These are phyloP conservation scores for Alviniconcha marisindica DNA, from an alignment of 1,140 invertebrate genomes.

Conservation along the genomic window DNA sequence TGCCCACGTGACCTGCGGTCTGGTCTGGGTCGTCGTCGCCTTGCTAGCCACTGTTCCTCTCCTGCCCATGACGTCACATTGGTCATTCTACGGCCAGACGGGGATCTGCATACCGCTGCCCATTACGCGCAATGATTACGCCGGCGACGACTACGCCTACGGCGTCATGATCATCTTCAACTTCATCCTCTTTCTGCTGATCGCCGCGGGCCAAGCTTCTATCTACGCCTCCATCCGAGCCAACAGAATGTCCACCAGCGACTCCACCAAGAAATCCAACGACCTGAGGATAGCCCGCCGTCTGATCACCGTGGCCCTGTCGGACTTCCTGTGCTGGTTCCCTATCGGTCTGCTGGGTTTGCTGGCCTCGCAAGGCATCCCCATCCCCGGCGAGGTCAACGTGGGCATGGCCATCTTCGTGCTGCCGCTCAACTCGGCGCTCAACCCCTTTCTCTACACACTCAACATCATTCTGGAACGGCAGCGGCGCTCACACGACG, in stretches of 20 bases:
- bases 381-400: not conserved
- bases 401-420: not conserved
- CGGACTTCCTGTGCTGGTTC: slow-evolving; percentile 27
- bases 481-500: too few relatives aligned
- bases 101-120: slow-evolving; percentile 25
- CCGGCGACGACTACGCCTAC: not conserved
- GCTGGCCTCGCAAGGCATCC: not conserved
- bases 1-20: not conserved
- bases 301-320: not conserved
- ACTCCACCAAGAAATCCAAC: not conserved
- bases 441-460: slow-evolving; percentile 15
- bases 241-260: not conserved
- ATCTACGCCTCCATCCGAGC: slow-evolving; percentile 2
- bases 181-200: slow-evolving; percentile 14
- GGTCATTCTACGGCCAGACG: slow-evolving; percentile 23
- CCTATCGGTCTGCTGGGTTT: slow-evolving; percentile 3
- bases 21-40: not conserved
- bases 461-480: too few relatives aligned
- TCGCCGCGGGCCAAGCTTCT: not conserved
- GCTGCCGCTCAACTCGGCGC: not conserved
- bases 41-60: not conserved
- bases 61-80: not conserved
- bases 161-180: slow-evolving; percentile 12
- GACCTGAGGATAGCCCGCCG: not conserved
- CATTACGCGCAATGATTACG: not conserved